phyloP scores from a whole-genome alignment of 2,113 vertebrate genomes.

The Bostrychus sinensis region DNA sequence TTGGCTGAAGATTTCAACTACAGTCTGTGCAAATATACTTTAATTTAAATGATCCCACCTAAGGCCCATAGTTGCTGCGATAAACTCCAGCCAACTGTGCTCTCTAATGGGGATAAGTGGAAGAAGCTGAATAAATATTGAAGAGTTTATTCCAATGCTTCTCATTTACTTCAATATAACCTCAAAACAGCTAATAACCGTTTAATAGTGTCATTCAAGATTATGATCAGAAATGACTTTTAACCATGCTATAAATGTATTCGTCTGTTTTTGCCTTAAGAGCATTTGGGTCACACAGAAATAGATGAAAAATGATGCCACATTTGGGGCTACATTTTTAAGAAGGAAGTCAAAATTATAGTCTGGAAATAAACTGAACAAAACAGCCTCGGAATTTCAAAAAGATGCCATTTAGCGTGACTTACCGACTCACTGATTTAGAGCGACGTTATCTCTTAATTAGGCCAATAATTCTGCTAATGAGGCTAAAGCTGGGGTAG shows the following conservation, averaged over 20 bases:
- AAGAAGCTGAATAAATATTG: background rate
- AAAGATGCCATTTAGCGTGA: constrained; percentile 4
- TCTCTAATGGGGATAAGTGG: background rate
- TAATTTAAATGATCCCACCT: background rate
- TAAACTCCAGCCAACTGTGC: background rate
- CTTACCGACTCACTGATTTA: constrained; percentile 10
- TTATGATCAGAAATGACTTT: constrained; percentile 7
- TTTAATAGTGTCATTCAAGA: constrained; percentile 8
- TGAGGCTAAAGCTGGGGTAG: background rate
- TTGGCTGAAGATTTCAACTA: background rate
- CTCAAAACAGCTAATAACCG: constrained; percentile 3
- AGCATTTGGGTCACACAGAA: background rate
- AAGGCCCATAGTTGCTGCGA: background rate
- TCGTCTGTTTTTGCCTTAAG: background rate
- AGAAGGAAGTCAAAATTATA: constrained; percentile 5
- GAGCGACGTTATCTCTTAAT: constrained; percentile 10
- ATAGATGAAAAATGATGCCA: constrained; percentile 8
- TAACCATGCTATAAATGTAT: constrained; percentile 1
- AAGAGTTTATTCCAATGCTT: background rate
- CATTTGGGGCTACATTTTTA: background rate
- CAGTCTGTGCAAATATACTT: background rate
- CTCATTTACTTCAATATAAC: background rate
- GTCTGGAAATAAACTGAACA: constrained; percentile 2
- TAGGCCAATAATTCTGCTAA: constrained; percentile 9
- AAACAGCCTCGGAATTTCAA: background rate